These are phyloP conservation scores for Camptogramma bilineatum DNA, from an alignment of 2,888 invertebrate genomes.

Conservation along the genomic window DNA sequence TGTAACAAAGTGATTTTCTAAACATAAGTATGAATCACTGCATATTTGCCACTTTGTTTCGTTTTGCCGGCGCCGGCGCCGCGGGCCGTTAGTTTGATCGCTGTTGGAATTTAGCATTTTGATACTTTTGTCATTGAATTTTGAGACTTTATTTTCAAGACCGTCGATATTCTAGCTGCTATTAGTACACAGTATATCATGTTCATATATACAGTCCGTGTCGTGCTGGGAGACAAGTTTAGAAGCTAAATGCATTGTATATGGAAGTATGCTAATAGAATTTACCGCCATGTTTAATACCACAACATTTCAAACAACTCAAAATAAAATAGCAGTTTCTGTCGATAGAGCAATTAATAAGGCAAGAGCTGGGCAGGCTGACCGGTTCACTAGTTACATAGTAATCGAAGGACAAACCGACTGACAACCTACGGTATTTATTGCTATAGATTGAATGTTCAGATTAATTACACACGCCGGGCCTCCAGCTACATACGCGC, in stretches of 20 bases:
- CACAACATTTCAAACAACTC: conserved; percentile 23
- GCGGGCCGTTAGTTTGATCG: conserved; percentile 32
- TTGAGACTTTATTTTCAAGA: neutral
- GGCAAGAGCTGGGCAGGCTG: conserved; percentile 55
- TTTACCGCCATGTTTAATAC: conserved; percentile 19
- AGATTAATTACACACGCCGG: conserved; percentile 75
- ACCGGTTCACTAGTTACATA: conserved; percentile 67
- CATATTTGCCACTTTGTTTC: conserved; percentile 45
- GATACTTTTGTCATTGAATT: conserved; percentile 12
- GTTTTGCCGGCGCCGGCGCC: conserved; percentile 40
- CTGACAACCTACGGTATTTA: conserved; percentile 72
- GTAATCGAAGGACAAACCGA: conserved; percentile 74
- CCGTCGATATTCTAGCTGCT: neutral
- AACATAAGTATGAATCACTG: conserved; percentile 55
- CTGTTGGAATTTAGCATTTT: conserved; percentile 31
- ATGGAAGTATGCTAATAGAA: conserved; percentile 7
- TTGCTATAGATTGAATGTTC: conserved; percentile 75
- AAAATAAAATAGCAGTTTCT: conserved; percentile 49
- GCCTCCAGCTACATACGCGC: conserved; percentile 57
- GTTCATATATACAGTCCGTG: neutral
- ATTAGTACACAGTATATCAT: neutral
- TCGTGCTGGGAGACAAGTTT: neutral
- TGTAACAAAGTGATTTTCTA: conserved; percentile 53
- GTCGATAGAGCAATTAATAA: conserved; percentile 66
- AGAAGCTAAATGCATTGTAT: neutral